Evolutionary conservation across 2,113 vertebrate genomes (phyloP), one percentile per base, ranked within the genome.

Genomic region (Coptodon bakossiorum): DNA sequence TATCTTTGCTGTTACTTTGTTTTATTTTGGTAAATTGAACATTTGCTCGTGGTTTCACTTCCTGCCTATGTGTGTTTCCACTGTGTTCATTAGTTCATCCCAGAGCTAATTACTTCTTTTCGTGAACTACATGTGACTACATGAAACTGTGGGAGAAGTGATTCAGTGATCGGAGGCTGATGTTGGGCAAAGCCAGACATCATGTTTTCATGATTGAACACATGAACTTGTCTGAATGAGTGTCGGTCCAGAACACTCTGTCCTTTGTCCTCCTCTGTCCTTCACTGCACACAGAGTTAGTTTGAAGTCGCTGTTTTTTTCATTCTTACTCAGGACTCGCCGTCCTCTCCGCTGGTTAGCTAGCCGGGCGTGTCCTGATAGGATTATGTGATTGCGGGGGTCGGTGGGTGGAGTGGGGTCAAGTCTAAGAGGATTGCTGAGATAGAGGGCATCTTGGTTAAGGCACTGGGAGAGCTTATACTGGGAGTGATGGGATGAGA

Each of bases 351-450:
- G 19, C 80, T 38, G 36, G 59, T 79, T 31, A 38, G 83, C 61
- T 52, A 31, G 14, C 63, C 57, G 31, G 50, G 82, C 84, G 79
- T 53, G 80, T 76, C n/a, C 83, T 93, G 87, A 92, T 84, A 85
- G 93, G 94, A 95, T 96, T 94, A 94, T 88, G 36, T 91, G 86
- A 83, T 88, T 89, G 86, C 7, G 85, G 86, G 54, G 88, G 85
- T 81, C 89, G 8, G 82, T 88, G 50, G n/a, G 83, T 91, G 79
- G 78, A 90, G 91, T 73, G 88, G 88, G 93, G 90, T 93, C 86
- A 91, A 63, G 53, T 17, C 56, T 94, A 94, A 94, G 90, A 92
- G 93, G 93, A 95, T 95, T 94, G 88, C 22, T 14, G 78, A 83
- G 86, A 71, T 0, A 57, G 53, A 86, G 86, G 36, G 22, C 12